phyloP scores from a whole-genome alignment of 2,113 vertebrate genomes.

The Cnemophilus loriae region DNA sequence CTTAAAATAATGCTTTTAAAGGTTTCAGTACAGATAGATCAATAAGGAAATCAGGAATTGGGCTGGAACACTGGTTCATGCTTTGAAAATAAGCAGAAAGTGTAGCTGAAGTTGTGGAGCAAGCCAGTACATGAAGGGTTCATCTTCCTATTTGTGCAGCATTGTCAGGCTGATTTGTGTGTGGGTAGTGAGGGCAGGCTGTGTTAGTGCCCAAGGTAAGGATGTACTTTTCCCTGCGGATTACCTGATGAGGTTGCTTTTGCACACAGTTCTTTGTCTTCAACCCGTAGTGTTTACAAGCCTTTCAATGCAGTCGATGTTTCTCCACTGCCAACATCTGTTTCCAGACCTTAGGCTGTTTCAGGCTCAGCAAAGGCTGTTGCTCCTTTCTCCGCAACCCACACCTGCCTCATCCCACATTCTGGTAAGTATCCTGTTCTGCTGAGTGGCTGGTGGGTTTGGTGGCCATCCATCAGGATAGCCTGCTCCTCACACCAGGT shows the following conservation, averaged over 20 bases:
- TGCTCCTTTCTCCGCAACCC: background rate
- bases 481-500: background rate
- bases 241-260: background rate
- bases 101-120: background rate
- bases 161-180: background rate
- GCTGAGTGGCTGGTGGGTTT: background rate
- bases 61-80: background rate
- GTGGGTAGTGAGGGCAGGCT: background rate
- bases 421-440: background rate
- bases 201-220: background rate
- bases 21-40: background rate
- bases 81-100: background rate
- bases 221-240: background rate
- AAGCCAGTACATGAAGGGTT: background rate
- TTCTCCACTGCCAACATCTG: background rate
- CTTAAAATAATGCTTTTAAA: background rate
- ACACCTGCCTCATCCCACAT: rapidly evolving
- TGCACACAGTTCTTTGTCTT: background rate
- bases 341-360: background rate
- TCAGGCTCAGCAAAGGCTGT: background rate
- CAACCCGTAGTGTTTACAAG: background rate
- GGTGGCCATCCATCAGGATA: background rate
- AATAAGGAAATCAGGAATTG: background rate
- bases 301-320: background rate
- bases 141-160: background rate